Conservation (phyloP, 2,113 vertebrate species). For the Paedocypris sp. region DNA sequence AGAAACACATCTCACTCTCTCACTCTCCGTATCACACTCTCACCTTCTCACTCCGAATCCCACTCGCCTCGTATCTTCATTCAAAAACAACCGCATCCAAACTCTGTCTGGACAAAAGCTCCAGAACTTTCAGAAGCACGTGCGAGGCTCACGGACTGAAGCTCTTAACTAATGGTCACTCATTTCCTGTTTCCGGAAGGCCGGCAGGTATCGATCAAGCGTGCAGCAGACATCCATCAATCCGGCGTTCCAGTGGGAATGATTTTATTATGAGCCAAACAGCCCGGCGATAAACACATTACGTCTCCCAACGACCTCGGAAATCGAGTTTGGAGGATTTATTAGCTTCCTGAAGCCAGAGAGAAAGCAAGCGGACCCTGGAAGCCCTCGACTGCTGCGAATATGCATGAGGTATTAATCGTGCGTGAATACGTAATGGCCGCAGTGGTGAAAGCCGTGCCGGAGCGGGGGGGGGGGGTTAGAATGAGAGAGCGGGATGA, state of each 20-base stretch:
- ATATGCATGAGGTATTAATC: constrained; percentile 49
- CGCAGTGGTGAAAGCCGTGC: too few relatives aligned
- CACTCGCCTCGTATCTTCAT: too few relatives aligned
- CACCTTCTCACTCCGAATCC: too few relatives aligned
- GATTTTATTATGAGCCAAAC: constrained; percentile 22
- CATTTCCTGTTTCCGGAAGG: constrained; percentile 3
- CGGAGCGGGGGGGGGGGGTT: too few relatives aligned
- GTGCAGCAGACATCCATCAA: constrained; percentile 23
- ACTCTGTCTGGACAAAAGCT: neutral
- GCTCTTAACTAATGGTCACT: constrained; percentile 9
- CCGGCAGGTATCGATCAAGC: constrained; percentile 29
- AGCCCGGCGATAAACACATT: constrained; percentile 34
- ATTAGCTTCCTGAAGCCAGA: neutral
- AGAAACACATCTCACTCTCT: too few relatives aligned
- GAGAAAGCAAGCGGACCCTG: neutral
- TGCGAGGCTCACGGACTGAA: neutral
- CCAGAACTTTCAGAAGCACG: neutral
- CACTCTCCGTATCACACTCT: too few relatives aligned
- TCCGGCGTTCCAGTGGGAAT: constrained; percentile 11
- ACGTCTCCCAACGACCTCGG: constrained; percentile 37
- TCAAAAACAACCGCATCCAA: neutral
- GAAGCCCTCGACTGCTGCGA: constrained; percentile 1
- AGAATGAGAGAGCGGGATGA: too few relatives aligned
- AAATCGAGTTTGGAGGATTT: constrained; percentile 33
- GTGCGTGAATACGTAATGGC: constrained; percentile 36